phyloP scores from a whole-genome alignment of 1,140 invertebrate genomes.

The Papilio polytes region DNA sequence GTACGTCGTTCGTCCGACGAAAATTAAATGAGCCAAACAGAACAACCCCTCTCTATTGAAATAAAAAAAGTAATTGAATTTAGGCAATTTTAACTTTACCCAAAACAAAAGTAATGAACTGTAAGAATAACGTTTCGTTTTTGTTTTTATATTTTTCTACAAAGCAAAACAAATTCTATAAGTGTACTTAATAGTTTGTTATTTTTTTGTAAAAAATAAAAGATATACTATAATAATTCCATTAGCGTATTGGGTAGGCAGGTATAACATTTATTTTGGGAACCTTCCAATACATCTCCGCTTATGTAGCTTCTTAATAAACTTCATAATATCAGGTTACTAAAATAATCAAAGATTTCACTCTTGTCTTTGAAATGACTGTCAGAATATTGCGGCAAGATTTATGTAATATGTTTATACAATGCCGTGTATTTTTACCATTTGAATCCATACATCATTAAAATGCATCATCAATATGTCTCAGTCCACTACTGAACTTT shows the following conservation, averaged over 20 bases:
- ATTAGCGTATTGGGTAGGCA: not conserved
- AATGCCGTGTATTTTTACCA: too few species aligned
- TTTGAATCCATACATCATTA: too few species aligned
- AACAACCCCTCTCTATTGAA: conserved; percentile 23
- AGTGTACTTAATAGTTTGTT: not conserved
- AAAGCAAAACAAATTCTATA: not conserved
- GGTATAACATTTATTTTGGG: not conserved
- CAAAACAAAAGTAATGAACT: conserved; percentile 28
- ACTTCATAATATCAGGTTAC: too few species aligned
- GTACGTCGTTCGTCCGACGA: conserved; percentile 25
- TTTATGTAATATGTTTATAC: too few species aligned
- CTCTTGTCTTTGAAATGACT: too few species aligned
- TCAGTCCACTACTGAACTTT: too few species aligned
- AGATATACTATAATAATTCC: not conserved
- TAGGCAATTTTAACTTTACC: conserved; percentile 26
- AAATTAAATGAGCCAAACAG: conserved; percentile 29
- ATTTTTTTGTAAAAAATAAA: not conserved
- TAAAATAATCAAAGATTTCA: too few species aligned
- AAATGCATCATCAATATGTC: too few species aligned
- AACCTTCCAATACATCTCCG: not conserved
- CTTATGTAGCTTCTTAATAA: too few species aligned
- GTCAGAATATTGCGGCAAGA: too few species aligned
- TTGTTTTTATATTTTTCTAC: not conserved
- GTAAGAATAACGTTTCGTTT: conserved; percentile 17
- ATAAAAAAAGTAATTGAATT: conserved; percentile 29